phyloP scores from a whole-genome alignment of 1,140 invertebrate species.

The Drosophila willistoni region DNA sequence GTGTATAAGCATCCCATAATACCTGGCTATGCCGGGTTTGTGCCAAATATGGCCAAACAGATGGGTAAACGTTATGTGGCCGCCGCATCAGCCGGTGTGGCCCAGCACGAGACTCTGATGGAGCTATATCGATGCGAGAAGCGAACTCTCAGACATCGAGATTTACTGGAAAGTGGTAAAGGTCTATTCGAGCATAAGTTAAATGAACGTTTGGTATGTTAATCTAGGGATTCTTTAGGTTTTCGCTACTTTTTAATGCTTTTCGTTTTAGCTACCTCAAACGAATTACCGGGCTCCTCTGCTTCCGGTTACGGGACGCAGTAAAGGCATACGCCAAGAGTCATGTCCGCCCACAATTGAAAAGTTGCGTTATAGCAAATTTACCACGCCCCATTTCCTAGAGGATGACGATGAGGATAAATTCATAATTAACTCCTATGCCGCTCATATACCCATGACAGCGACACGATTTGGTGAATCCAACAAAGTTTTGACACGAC shows the following conservation, averaged over 20 bases:
- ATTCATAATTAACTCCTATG: conserved; percentile 87
- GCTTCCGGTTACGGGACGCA: conserved; percentile 86
- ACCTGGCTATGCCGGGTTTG: conserved; percentile 88
- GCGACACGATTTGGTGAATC: conserved; percentile 86
- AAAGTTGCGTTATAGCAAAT: conserved; percentile 84
- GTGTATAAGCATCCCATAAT: conserved; percentile 88
- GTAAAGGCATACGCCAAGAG: conserved; percentile 85
- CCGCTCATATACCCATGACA: conserved; percentile 88
- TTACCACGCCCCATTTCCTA: conserved; percentile 88
- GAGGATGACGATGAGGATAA: conserved; percentile 87
- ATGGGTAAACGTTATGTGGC: conserved; percentile 88
- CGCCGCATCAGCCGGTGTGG: conserved; percentile 87
- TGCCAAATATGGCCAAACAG: conserved; percentile 86
- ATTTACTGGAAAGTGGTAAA: conserved; percentile 85
- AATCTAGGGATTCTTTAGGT: not conserved
- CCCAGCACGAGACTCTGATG: conserved; percentile 87
- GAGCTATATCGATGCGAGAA: conserved; percentile 84
- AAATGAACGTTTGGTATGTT: conserved; percentile 86
- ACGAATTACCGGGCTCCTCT: conserved; percentile 87
- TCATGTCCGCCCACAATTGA: conserved; percentile 84
- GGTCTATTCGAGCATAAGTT: conserved; percentile 84
- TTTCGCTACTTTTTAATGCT: conserved; percentile 32
- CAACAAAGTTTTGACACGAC: conserved; percentile 86
- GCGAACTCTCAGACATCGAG: conserved; percentile 84
- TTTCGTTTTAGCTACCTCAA: conserved; percentile 84